phyloP scores from a whole-genome alignment of 2,888 invertebrate genomes.

The Stomorhina lunata region DNA sequence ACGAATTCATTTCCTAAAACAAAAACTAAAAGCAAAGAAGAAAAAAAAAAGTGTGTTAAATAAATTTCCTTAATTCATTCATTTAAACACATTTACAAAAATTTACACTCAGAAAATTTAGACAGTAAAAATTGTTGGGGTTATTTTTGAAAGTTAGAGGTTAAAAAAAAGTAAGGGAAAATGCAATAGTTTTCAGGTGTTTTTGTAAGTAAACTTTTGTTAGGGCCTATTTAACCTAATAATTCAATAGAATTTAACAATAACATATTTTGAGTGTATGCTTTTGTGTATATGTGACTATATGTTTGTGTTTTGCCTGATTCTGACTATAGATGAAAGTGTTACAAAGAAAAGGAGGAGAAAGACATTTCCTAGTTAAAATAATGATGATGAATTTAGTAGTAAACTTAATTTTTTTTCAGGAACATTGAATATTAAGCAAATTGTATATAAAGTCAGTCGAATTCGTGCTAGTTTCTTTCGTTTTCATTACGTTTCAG shows the following conservation, averaged over 20 bases:
- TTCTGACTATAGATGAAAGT: slow-evolving; percentile 8
- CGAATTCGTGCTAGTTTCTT: slow-evolving; percentile 11
- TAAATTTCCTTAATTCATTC: slow-evolving; percentile 52
- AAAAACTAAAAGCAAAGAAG: not conserved
- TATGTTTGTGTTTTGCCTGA: no score
- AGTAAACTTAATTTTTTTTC: slow-evolving; percentile 6
- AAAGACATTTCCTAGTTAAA: not conserved
- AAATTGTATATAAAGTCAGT: not conserved
- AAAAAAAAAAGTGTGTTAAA: slow-evolving; percentile 49
- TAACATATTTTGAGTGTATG: no score
- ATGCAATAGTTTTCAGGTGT: no score
- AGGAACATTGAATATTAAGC: slow-evolving; percentile 8
- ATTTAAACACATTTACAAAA: not conserved
- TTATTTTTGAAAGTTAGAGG: no score
- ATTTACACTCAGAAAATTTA: no score
- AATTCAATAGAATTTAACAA: no score
- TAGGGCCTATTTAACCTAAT: no score
- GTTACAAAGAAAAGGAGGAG: not conserved
- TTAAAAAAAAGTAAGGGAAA: no score
- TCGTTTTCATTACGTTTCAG: slow-evolving; percentile 4
- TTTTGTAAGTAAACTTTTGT: no score
- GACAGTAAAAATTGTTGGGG: no score
- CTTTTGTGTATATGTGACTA: no score
- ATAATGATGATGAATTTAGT: slow-evolving; percentile 3
- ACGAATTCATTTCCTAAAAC: slow-evolving; percentile 38